Evolutionary conservation across 2,888 invertebrate species (phyloP), one percentile per base, ranked within the genome.

Genomic region (Luperina testacea): DNA sequence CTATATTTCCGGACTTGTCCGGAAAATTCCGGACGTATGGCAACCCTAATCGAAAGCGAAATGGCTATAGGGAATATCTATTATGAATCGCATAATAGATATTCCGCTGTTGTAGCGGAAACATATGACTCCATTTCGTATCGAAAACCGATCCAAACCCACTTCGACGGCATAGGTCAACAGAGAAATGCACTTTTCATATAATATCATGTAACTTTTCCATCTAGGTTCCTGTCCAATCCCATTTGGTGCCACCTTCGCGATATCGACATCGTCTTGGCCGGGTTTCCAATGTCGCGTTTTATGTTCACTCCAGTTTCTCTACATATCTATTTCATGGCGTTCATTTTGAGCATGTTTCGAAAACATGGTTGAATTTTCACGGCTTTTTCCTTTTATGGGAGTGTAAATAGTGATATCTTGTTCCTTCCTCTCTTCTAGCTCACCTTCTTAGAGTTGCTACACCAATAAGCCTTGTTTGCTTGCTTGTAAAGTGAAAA

Each of bases 171-270:
- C 68, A n/a, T 42, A 81, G 71, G 74, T 82, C 78, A 64, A 77
- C 72, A 72, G 76, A 85, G 51, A 82, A 82, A 74, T 88, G 82
- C 84, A 87, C 72, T 86, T 80, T 72, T 81, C 81, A 75, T 75
- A 77, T 85, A 80, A 87, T 81, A 83, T 83, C 77, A 71, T 69
- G 72, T 80, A 72, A 77, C 72, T 75, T 75, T 86, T 75, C 78
- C 70, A 77, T 74, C 77, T 68, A 70, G 67, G 27, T 77, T 64
- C 17, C 57, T 77, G 81, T 87, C 72, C 89, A 88, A 88, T 88
- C 65, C 85, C 77, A 85, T 87, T 88, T 88, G 75, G 69, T 45
- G 70, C 32, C 71, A 81, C 88, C 77, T 83, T 45, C 61, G 68
- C 75, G 69, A 83, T 87, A 83, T 81, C 77, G 48, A 72, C 72